Evolutionary conservation across 2,113 vertebrate genomes (phyloP), one percentile per base, ranked within the genome.

Genomic region (Leptosomus discolor): DNA sequence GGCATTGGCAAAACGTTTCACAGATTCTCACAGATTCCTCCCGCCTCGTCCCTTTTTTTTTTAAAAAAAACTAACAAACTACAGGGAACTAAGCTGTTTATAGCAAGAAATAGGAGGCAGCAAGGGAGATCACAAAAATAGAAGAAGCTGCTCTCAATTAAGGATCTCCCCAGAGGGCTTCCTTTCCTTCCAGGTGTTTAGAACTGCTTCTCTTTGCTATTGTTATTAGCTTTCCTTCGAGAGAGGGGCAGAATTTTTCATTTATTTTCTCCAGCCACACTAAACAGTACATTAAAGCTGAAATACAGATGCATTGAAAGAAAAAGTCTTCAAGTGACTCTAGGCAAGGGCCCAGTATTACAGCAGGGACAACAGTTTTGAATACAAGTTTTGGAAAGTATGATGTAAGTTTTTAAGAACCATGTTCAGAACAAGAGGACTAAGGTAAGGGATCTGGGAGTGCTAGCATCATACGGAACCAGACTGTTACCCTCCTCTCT

Each of bases 141-240:
- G 81, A 95, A 74, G 84, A 91, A 36, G 48, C 77, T 96, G 92
- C 90, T 96, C 80, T 88, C 77, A 94, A 79, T 96, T 92, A 96
- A 70, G 36, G 46, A 67, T 82, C 37, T 94, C 84, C 60, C 82
- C 61, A 85, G 90, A 88, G 85, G 36, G 79, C 67, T 94, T 97
- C 61, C 91, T 83, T 83, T 96, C 53, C 69, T 95, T 87, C 90
- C 97, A 97, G 96, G 95, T 97, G 94, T 91, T 96, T 70, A 92
- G 51, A 93, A 84, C 39, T 45, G 75, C 12, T 90, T 67, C 73
- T 92, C 65, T 92, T 41, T 86, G 39, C 74, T 78, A 61, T 76
- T 93, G 86, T 87, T 86, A 87, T 36, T 78, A 90, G 60, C 46
- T 58, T 80, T 82, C 68, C 92, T 79, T 61, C 37, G 57, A 91